phyloP scores from a whole-genome alignment of 2,888 invertebrate species.

The Sthenelais limicola region DNA sequence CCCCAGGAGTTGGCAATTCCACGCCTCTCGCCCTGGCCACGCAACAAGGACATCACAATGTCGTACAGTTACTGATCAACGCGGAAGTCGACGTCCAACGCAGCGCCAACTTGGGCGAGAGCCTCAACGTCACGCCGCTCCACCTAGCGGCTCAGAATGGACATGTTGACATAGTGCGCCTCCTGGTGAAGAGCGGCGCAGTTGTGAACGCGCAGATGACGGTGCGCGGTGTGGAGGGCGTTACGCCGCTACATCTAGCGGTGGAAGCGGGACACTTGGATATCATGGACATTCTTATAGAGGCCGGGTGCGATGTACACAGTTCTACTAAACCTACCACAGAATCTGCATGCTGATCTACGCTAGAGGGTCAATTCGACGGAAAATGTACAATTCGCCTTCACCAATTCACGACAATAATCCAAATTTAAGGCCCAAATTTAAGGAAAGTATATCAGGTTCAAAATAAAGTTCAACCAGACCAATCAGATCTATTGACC shows the following conservation, averaged over 20 bases:
- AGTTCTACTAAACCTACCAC: constrained; percentile 40
- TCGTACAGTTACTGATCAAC: constrained; percentile 29
- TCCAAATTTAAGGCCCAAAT: too few relatives aligned
- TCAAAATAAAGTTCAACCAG: too few relatives aligned
- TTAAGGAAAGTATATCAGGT: too few relatives aligned
- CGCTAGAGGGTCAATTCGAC: too few relatives aligned
- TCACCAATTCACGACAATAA: too few relatives aligned
- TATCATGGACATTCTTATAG: constrained; percentile 46
- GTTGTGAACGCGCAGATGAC: constrained; percentile 43
- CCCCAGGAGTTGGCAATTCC: constrained; percentile 42
- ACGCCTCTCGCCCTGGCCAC: constrained; percentile 45
- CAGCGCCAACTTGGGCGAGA: constrained; percentile 38
- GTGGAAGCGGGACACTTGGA: constrained; percentile 46
- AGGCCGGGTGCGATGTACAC: constrained; percentile 46
- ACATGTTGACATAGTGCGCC: constrained; percentile 36
- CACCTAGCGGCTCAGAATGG: constrained; percentile 48
- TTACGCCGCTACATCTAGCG: constrained; percentile 47
- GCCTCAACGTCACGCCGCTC: constrained; percentile 44
- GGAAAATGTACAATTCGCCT: too few relatives aligned
- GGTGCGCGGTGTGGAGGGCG: constrained; percentile 40
- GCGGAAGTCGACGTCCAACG: constrained; percentile 40
- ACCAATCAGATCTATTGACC: too few relatives aligned
- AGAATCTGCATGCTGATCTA: constrained; percentile 43
- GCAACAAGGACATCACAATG: constrained; percentile 40
- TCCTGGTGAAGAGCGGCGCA: constrained; percentile 43